Conservation (phyloP, 2,888 invertebrate species). For the Perizoma flavofasciatum region DNA sequence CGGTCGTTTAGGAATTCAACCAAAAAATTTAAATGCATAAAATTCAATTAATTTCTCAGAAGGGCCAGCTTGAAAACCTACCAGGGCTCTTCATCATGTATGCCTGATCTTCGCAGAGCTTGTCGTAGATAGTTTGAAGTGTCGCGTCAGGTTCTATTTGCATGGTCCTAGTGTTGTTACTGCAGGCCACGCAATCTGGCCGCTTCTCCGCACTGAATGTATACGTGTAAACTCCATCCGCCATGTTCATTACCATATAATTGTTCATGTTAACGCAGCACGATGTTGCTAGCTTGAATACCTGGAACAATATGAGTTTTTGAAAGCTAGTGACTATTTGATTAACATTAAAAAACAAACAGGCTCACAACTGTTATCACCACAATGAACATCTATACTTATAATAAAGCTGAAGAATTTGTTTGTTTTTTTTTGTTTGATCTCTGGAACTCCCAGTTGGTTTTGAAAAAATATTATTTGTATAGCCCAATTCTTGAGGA, state of each 20-base stretch:
- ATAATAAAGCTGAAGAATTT: too few species aligned
- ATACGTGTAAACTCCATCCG: constrained; percentile 97
- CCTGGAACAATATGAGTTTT: constrained; percentile 68
- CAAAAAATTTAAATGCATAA: too few species aligned
- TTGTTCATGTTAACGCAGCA: constrained; percentile 96
- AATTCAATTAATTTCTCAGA: too few species aligned
- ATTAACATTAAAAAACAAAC: too few species aligned
- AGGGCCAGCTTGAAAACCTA: constrained; percentile 13
- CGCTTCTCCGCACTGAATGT: constrained; percentile 96
- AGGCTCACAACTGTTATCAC: too few species aligned
- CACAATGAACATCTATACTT: too few species aligned
- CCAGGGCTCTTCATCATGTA: constrained; percentile 97
- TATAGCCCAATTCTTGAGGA: too few species aligned
- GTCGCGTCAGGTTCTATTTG: constrained; percentile 84
- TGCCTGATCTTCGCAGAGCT: constrained; percentile 89
- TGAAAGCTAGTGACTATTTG: too few species aligned
- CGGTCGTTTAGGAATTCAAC: too few species aligned
- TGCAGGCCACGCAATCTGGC: constrained; percentile 94
- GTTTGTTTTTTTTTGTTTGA: too few species aligned
- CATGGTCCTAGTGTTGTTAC: constrained; percentile 87
- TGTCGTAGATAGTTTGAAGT: constrained; percentile 91
- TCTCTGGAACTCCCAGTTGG: too few species aligned
- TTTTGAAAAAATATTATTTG: too few species aligned
- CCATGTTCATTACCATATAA: constrained; percentile 98
- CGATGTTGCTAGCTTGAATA: constrained; percentile 97